Conservation (phyloP, 2,888 invertebrate genomes). For the Parnassius smintheus region DNA sequence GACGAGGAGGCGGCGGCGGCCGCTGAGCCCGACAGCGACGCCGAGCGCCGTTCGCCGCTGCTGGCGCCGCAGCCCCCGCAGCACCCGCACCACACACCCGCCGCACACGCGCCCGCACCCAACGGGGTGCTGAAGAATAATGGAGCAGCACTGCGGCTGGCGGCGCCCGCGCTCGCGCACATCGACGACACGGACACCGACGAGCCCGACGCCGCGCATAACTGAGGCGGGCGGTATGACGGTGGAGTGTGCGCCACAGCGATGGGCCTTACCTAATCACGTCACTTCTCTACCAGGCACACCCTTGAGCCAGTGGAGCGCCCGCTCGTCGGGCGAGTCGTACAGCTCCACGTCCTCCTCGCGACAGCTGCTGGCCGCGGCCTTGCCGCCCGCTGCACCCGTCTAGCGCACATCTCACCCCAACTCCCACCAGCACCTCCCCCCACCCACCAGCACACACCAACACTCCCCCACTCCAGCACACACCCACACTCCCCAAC, state of each 20-base stretch:
- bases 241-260: conserved; percentile 67
- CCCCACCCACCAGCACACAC: neutral
- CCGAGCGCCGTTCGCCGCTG: conserved; percentile 88
- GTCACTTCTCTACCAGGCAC: conserved; percentile 85
- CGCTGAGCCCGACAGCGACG: conserved; percentile 90
- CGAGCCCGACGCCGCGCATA: conserved; percentile 57
- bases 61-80: conserved; percentile 13
- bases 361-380: conserved; percentile 83
- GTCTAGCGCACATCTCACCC: conserved; percentile 26
- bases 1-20: conserved; percentile 33
- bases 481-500: too few species aligned
- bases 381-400: conserved; percentile 40
- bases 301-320: conserved; percentile 84
- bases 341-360: conserved; percentile 92
- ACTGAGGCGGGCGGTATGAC: conserved; percentile 51
- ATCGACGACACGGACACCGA: conserved; percentile 83
- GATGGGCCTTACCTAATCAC: conserved; percentile 81
- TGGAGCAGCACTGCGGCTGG: conserved; percentile 43
- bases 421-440: too few species aligned
- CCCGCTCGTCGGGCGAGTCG: conserved; percentile 89
- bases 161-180: conserved; percentile 74
- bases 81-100: conserved; percentile 39
- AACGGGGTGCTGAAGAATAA: conserved; percentile 28
- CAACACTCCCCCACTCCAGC: too few species aligned
- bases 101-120: conserved; percentile 32